These are phyloP conservation scores for Hoplodrina ambigua DNA, from an alignment of 2,888 invertebrate genomes.

Conservation along the genomic window DNA sequence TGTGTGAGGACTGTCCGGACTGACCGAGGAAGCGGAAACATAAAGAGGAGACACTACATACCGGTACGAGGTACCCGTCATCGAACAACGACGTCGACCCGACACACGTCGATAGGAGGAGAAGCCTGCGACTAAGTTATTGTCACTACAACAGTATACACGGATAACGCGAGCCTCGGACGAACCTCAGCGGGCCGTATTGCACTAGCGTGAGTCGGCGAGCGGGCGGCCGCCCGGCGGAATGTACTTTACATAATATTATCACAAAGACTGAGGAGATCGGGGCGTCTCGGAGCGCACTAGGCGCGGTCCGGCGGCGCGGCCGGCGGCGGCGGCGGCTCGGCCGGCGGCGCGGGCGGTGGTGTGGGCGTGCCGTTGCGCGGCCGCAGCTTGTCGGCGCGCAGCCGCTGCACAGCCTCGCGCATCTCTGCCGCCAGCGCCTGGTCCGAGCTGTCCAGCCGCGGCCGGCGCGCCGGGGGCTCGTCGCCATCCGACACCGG, in stretches of 20 bases:
- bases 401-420: constrained; percentile 86
- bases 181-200: constrained; percentile 62
- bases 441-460: constrained; percentile 88
- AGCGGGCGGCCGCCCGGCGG: constrained; percentile 72
- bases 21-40: constrained; percentile 69
- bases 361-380: constrained; percentile 83
- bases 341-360: constrained; percentile 76
- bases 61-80: constrained; percentile 59
- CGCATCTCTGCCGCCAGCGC: constrained; percentile 87
- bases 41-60: constrained; percentile 66
- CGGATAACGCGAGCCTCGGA: constrained; percentile 64
- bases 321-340: constrained; percentile 68
- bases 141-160: constrained; percentile 86
- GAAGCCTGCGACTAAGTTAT: constrained; percentile 80
- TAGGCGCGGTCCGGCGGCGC: constrained; percentile 66
- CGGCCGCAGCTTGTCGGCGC: constrained; percentile 86
- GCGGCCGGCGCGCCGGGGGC: constrained; percentile 85
- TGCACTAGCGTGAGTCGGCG: constrained; percentile 62
- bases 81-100: constrained; percentile 51
- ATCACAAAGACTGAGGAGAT: constrained; percentile 86
- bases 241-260: constrained; percentile 88
- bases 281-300: constrained; percentile 62
- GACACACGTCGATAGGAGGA: constrained; percentile 57
- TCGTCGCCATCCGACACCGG: constrained; percentile 93
- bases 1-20: constrained; percentile 66